Evolutionary conservation across 2,113 vertebrate genomes (phyloP).

Genomic region (Prietella phreatophila): DNA sequence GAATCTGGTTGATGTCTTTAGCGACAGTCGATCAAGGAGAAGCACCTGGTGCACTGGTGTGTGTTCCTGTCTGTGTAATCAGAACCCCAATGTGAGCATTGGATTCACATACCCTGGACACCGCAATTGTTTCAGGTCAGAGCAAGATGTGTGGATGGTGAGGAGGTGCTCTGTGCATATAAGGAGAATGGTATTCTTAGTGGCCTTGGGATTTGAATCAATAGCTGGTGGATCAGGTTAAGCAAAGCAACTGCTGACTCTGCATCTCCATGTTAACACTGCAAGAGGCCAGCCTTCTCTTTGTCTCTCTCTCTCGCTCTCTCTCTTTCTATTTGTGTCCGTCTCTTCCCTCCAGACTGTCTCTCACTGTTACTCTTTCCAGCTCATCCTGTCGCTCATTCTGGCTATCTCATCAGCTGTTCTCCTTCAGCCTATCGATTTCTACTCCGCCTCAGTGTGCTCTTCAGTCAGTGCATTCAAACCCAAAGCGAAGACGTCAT

Average conservation of each 20-base stretch:
- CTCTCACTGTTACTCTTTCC: background rate
- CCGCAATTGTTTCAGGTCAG: background rate
- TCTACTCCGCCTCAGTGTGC: conserved; percentile 32
- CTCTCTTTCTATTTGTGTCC: conserved; percentile 9
- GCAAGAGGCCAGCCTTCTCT: conserved; percentile 34
- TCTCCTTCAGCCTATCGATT: conserved; percentile 61
- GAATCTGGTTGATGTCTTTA: background rate
- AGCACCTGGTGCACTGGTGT: background rate
- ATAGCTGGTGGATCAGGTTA: conserved; percentile 37
- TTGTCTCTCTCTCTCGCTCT: background rate
- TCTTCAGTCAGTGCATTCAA: conserved; percentile 54
- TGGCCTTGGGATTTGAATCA: conserved; percentile 56
- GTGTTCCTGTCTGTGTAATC: background rate
- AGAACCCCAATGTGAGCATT: background rate
- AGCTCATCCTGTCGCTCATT: conserved; percentile 4
- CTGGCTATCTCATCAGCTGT: conserved; percentile 47
- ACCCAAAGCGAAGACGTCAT: background rate
- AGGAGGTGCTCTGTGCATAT: background rate
- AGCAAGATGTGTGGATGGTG: background rate
- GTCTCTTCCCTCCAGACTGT: background rate
- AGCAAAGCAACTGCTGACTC: conserved; percentile 42
- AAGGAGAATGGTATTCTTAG: conserved; percentile 42
- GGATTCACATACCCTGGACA: background rate
- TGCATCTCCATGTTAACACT: conserved; percentile 25
- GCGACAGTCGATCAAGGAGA: background rate